Evolutionary conservation across 2,888 invertebrate genomes (phyloP), one percentile per base, ranked within the genome.

Genomic region (Andricus curvator): DNA sequence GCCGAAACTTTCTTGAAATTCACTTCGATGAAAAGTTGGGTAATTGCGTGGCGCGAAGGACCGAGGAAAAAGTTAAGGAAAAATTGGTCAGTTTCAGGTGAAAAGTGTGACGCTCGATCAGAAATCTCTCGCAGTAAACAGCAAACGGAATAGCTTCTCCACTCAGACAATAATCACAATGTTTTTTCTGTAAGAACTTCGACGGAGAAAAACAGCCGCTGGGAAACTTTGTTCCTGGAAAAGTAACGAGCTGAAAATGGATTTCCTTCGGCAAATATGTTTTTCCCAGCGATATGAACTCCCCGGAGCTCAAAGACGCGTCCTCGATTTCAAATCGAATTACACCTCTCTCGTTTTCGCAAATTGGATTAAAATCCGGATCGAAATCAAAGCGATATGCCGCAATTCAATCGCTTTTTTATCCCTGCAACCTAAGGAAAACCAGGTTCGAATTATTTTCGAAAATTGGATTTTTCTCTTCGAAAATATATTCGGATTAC

Each of bases 231-330:
- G 56, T 74, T 74, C 33, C n/a, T 20, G 33, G 74, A 22, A 56
- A 74, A 74, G 56, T n/a, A 74, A 74, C 33, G 56, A 70, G 70
- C 29, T 70, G 70, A 74, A 74, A 74, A 74, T 74, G 51, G 56
- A 74, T 74, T 74, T 74, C 56, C 56, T 74, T 74, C 33, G 9
- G 74, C 37, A 74, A 74, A 74, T 74, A 74, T 74, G 74, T 74
- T 74, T 74, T 74, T 74, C 74, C 33, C 74, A 51, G 29, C 15
- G 33, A 67, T 67, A 67, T 67, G 56, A 74, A 74, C 74, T 74
- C n/a, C 11, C 29, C 25, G 51, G 51, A 33, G 51, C 20, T 29
- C 70, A 70, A 70, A 70, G 77, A 64, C 62, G 37, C 44, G 77
- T 64, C 41, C 48, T 22, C 64, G 60, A 77, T 65, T 65, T 65